Conservation (phyloP, 1,140 invertebrate species). For the Drosophila bocki region DNA sequence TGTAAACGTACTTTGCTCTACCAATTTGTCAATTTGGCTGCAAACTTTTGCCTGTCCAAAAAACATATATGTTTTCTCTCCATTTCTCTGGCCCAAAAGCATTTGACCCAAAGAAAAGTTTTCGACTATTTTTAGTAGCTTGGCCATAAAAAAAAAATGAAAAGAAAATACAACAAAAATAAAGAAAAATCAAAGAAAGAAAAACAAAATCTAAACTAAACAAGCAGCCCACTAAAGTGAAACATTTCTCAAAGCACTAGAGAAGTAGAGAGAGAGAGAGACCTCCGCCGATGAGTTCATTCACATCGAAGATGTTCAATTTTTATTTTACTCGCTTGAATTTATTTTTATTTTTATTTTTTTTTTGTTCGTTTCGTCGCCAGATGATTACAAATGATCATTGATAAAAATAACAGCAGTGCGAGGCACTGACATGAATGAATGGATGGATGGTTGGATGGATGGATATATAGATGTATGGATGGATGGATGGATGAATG, state of each 20-base stretch:
- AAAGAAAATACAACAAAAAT: too few relatives aligned
- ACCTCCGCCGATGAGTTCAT: constrained; percentile 51
- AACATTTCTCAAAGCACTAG: constrained; percentile 32
- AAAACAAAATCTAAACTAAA: constrained; percentile 42
- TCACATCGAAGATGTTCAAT: constrained; percentile 67
- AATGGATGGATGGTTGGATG: constrained; percentile 47
- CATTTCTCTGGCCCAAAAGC: constrained; percentile 27
- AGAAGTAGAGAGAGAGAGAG: constrained; percentile 6
- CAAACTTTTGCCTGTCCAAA: constrained; percentile 11
- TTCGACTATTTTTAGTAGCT: constrained; percentile 45
- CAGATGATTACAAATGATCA: constrained; percentile 68
- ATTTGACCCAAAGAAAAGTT: constrained; percentile 60
- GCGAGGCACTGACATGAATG: constrained; percentile 45
- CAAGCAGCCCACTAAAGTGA: constrained; percentile 39
- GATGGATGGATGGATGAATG: constrained; percentile 11
- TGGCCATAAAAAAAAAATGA: constrained; percentile 38
- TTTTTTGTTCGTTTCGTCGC: constrained; percentile 34
- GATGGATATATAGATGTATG: constrained; percentile 1
- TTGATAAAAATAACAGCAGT: constrained; percentile 64
- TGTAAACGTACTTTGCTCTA: constrained; percentile 17
- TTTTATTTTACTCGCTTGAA: constrained; percentile 37
- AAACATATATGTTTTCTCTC: neutral
- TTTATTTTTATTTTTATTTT: constrained; percentile 17
- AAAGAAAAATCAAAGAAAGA: constrained; percentile 23
- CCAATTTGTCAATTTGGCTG: constrained; percentile 26